A percentile compares a stretch with the other conserved stretches of the same genome.
Conservation (phyloP, 1,140 invertebrate genomes). For the Ptiloglossa arizonensis region DNA sequence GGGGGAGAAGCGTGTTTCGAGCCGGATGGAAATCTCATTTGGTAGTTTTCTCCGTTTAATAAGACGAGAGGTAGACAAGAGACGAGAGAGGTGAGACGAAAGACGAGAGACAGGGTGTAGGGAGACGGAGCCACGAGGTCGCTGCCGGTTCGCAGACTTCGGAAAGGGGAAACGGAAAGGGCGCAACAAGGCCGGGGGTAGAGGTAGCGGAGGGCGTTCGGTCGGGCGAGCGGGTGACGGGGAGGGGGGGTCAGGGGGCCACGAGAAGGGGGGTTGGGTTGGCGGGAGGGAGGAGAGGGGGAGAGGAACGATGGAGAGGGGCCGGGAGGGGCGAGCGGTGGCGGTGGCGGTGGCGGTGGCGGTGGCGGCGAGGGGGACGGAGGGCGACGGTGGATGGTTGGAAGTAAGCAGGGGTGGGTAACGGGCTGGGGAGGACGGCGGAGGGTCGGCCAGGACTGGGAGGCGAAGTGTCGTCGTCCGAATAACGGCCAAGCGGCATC, state of each 20-base stretch:
- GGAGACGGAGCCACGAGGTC: constrained; percentile 69
- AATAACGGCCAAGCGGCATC: constrained; percentile 82
- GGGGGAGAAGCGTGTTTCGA: constrained; percentile 57
- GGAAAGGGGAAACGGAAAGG: constrained; percentile 70
- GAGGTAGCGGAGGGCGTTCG: constrained; percentile 56
- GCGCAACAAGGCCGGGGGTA: constrained; percentile 64
- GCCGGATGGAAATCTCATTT: constrained; percentile 68
- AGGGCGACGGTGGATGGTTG: constrained; percentile 50
- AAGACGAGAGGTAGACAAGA: constrained; percentile 48
- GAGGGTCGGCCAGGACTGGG: constrained; percentile 72
- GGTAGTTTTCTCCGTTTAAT: constrained; percentile 68
- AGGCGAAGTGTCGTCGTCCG: constrained; percentile 82
- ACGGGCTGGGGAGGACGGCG: constrained; percentile 61
- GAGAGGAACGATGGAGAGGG: no score
- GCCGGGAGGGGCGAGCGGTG: constrained; percentile 44
- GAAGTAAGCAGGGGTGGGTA: constrained; percentile 64
- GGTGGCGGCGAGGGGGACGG: constrained; percentile 14
- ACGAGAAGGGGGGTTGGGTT: no score
- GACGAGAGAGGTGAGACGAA: not conserved
- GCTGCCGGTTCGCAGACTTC: constrained; percentile 72
- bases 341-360: constrained; percentile 28
- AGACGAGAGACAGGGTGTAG: constrained; percentile 30
- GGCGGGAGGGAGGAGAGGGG: no score
- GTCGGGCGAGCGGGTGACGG: constrained; percentile 28
- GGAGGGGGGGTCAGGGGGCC: constrained; percentile 27